A percentile compares a stretch with the other conserved stretches of the same genome.
These are phyloP conservation scores for Acomys russatus DNA, from an alignment of 2,797 vertebrate genomes.

Conservation along the genomic window DNA sequence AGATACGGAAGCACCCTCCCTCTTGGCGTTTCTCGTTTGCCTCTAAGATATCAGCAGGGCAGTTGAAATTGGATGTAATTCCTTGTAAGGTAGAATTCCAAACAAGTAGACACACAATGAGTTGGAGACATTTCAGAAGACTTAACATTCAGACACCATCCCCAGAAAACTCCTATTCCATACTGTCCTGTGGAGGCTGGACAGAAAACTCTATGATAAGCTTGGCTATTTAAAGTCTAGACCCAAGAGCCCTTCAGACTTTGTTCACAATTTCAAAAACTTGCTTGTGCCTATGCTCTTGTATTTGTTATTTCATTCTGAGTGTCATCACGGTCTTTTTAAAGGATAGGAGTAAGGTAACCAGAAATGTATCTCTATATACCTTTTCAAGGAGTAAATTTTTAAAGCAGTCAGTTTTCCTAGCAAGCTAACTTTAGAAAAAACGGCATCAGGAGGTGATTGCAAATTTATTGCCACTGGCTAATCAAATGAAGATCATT, in stretches of 20 bases:
- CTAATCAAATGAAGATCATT: slow-evolving; percentile 56
- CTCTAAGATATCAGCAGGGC: slow-evolving; percentile 45
- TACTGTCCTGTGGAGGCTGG: not conserved
- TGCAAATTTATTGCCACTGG: slow-evolving; percentile 51
- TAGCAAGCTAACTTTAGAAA: not conserved
- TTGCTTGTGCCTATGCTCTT: slow-evolving; percentile 36
- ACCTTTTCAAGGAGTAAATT: slow-evolving; percentile 32
- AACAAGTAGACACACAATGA: slow-evolving; percentile 4
- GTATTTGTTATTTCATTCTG: slow-evolving; percentile 55
- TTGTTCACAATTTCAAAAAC: slow-evolving; percentile 69
- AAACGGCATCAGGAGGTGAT: slow-evolving; percentile 39
- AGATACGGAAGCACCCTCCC: slow-evolving; percentile 16
- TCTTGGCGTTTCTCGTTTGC: not conserved
- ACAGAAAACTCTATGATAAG: slow-evolving; percentile 41
- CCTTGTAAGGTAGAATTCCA: slow-evolving; percentile 51
- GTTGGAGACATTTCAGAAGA: slow-evolving; percentile 57
- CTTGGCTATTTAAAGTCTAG: slow-evolving; percentile 50
- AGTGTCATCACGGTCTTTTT: slow-evolving; percentile 25
- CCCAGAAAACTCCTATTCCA: slow-evolving; percentile 22
- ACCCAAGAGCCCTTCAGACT: slow-evolving; percentile 13
- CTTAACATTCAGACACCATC: slow-evolving; percentile 58
- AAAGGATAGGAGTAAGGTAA: not conserved
- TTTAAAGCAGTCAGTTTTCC: slow-evolving; percentile 38
- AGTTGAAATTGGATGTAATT: slow-evolving; percentile 17
- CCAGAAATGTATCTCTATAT: slow-evolving; percentile 36